Evolutionary conservation across 1,140 invertebrate species (phyloP).

Genomic region (Rhopalosiphum padi): DNA sequence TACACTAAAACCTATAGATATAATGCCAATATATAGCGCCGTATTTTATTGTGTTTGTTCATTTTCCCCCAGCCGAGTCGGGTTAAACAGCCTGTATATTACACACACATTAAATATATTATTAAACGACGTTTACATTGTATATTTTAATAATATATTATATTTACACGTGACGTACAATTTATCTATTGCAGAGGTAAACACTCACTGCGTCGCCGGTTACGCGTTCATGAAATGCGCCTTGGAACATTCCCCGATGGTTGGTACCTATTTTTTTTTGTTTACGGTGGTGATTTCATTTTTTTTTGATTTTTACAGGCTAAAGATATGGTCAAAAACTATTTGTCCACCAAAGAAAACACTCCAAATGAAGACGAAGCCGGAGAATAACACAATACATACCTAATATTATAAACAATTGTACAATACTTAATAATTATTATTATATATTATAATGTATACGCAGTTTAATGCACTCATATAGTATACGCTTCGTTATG

Average conservation of each 20-base stretch:
- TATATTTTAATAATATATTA: not conserved
- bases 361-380: not conserved
- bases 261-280: not conserved
- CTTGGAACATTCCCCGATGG: slow-evolving; percentile 34
- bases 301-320: not conserved
- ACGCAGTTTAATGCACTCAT: not conserved
- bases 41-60: too few species aligned
- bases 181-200: slow-evolving; percentile 15
- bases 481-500: too few species aligned
- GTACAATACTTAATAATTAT: not conserved
- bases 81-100: too few species aligned
- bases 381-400: not conserved
- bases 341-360: not conserved
- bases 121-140: too few species aligned
- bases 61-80: too few species aligned
- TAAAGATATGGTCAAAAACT: not conserved
- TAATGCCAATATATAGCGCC: too few species aligned
- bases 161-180: not conserved
- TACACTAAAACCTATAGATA: too few species aligned
- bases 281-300: not conserved
- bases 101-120: too few species aligned
- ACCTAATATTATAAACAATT: not conserved
- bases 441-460: not conserved
- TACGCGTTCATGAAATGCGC: not conserved
- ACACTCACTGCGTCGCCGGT: slow-evolving; percentile 25